phyloP scores from a whole-genome alignment of 2,888 invertebrate genomes.

The Synanthedon tipuliformis region DNA sequence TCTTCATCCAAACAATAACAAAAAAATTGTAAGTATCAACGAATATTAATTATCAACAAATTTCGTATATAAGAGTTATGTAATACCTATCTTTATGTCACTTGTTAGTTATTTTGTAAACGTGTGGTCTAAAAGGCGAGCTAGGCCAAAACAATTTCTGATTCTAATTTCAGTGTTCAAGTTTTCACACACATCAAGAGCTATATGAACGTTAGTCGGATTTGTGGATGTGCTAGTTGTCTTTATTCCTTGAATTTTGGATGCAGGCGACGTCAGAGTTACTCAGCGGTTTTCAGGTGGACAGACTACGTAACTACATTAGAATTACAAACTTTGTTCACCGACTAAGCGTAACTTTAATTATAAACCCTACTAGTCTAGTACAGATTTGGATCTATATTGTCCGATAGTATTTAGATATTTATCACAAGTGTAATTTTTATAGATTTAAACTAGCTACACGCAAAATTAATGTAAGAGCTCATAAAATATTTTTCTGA shows the following conservation, averaged over 20 bases:
- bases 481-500: no score
- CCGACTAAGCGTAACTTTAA: slow-evolving; percentile 1
- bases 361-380: not conserved
- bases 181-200: slow-evolving; percentile 23
- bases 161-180: slow-evolving; percentile 28
- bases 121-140: no score
- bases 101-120: no score
- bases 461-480: no score
- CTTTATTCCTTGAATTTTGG: slow-evolving; percentile 52
- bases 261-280: slow-evolving; percentile 45
- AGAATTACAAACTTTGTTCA: slow-evolving; percentile 36
- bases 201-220: slow-evolving; percentile 21
- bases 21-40: not conserved
- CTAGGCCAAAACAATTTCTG: slow-evolving; percentile 18
- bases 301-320: slow-evolving; percentile 42
- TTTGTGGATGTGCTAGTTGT: slow-evolving; percentile 35
- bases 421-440: no score
- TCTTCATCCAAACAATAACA: not conserved
- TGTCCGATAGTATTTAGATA: no score
- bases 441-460: no score
- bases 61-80: no score
- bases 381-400: not conserved
- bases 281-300: slow-evolving; percentile 35
- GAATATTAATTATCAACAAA: not conserved
- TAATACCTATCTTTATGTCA: no score